Base-by-base conservation (phyloP, 2,797 vertebrate species). In the Echiichthys vipera region DNA sequence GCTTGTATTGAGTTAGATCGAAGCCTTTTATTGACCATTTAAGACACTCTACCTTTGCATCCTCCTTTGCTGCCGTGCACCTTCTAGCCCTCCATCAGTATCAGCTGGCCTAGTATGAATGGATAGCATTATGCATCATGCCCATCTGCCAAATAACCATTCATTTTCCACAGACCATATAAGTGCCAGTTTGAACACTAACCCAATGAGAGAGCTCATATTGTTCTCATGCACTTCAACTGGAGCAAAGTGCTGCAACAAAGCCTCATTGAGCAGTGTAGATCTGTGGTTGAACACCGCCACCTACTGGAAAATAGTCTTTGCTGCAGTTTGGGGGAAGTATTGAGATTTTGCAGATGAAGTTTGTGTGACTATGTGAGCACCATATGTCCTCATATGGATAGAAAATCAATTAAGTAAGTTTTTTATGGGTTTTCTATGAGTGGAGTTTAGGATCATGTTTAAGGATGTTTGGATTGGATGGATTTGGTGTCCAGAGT, bases 301-400 rank as follows among this genome's bases (percentile, higher is more conserved):
- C 93, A 86, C 79, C 95, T 94, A 86, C 81, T 91, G 94, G 92
- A 64, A 2, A 13, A 5, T 6, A n/a, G 2, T 30, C 14, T 36
- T 20, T 12, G 13, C 14, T 83, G 65, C 92, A 87, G 36, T 12
- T 30, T 34, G 25, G 2, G 13, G 18, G 20, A 18, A 11, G 8
- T 1, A 3, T 2, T 53, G 6, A 43, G 15, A 30, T 17, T 51
- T 4, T 74, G 59, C 61, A 78, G 51, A 50, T 77, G n/a, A 55
- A 39, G 39, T 40, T 73, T 67, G 47, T 50, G 40, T 34, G 27
- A 36, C 13, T 51, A 20, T 61, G 54, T 66, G 20, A 61, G 22
- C 30, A 50, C 39, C 34, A 4, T 24, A 50, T 57, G 30, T 40
- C 29, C 8, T 40, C 42, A 7, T 36, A 34, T 30, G 11, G 11